Evolutionary conservation across 1,140 invertebrate species (phyloP).

Genomic region (Drosophila lacteicornis): DNA sequence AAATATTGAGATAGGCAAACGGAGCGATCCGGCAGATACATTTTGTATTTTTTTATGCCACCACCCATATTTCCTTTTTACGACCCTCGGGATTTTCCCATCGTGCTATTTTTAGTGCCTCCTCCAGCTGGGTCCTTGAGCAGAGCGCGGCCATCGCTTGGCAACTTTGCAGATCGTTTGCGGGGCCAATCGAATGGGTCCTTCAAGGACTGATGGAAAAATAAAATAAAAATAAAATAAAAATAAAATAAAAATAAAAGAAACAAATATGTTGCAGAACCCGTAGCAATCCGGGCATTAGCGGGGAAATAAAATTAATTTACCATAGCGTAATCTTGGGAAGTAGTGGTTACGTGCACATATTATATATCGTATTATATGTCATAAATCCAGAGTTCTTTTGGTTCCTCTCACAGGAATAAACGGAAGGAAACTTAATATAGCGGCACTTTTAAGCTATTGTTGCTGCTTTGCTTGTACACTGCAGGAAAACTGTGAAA

Average conservation of each 20-base stretch:
- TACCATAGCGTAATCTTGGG: neutral
- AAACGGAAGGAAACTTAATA: no score
- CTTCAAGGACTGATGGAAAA: neutral
- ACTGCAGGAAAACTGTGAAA: no score
- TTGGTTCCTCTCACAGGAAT: no score
- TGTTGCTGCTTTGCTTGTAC: no score
- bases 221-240: slow-evolving; percentile 13
- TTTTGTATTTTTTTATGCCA: slow-evolving; percentile 44
- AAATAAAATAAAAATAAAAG: slow-evolving; percentile 5
- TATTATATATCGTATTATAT: no score
- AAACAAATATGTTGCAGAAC: neutral
- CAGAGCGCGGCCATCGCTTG: neutral
- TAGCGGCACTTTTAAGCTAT: no score
- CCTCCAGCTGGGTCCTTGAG: slow-evolving; percentile 38
- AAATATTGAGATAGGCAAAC: slow-evolving; percentile 48
- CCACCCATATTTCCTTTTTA: slow-evolving; percentile 38
- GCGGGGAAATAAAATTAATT: slow-evolving; percentile 12
- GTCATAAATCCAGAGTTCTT: no score
- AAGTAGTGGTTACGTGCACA: neutral
- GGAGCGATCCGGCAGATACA: slow-evolving; percentile 29
- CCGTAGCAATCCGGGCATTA: neutral
- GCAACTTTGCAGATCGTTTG: slow-evolving; percentile 39
- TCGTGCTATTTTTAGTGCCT: slow-evolving; percentile 15
- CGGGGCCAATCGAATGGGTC: slow-evolving; percentile 6
- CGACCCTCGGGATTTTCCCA: slow-evolving; percentile 20